Conservation (phyloP, 2,113 vertebrate genomes). For the Chloropsis hardwickii region DNA sequence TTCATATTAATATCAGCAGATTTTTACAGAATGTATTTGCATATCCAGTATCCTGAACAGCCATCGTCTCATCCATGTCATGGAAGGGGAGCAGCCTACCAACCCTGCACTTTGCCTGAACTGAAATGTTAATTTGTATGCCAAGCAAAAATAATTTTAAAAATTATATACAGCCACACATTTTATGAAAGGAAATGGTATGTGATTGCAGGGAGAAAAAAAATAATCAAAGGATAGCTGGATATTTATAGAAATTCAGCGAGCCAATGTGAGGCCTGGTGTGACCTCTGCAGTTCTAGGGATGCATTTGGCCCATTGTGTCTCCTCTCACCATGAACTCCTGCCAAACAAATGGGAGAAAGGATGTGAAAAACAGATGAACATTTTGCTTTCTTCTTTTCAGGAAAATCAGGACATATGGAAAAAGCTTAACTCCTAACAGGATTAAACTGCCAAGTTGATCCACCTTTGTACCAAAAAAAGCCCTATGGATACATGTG, state of each 20-base stretch:
- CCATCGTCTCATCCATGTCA: not conserved
- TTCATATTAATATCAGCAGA: not conserved
- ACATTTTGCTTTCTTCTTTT: slow-evolving; percentile 33
- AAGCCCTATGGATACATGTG: not conserved
- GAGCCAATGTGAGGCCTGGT: not conserved
- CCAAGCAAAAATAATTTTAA: not conserved
- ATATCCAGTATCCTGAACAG: not conserved
- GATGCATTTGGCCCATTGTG: not conserved
- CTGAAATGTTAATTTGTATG: not conserved
- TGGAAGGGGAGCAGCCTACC: not conserved
- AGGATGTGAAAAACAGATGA: slow-evolving; percentile 49
- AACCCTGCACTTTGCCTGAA: not conserved
- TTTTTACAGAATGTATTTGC: not conserved
- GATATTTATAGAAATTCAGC: slow-evolving; percentile 4
- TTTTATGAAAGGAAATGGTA: not conserved
- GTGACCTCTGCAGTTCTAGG: slow-evolving; percentile 12
- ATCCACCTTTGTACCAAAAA: slow-evolving; percentile 18
- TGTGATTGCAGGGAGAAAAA: not conserved
- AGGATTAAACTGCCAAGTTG: slow-evolving; percentile 9
- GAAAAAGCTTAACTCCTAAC: slow-evolving; percentile 38
- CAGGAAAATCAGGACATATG: slow-evolving; percentile 48
- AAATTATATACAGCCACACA: not conserved
- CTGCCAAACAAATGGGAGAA: not conserved
- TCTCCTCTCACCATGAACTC: slow-evolving; percentile 18
- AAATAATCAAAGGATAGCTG: not conserved